Conservation (phyloP, 2,888 invertebrate genomes). For the Stratiomys singularior region DNA sequence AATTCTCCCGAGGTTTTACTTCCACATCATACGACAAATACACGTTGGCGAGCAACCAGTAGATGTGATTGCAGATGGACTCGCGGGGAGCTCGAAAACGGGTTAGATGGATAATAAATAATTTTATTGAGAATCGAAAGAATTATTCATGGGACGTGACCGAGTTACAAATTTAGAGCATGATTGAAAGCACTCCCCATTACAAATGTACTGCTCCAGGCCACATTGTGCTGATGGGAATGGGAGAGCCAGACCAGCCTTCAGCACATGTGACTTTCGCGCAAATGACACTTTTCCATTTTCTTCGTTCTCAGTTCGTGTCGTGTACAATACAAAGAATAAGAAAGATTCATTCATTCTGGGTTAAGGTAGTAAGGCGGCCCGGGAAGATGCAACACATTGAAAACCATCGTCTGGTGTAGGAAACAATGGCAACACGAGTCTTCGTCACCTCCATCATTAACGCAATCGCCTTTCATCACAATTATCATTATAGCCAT, state of each 20-base stretch:
- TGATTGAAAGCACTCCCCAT: slow-evolving; percentile 12
- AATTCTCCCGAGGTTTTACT: neutral
- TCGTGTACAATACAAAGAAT: neutral
- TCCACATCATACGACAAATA: neutral
- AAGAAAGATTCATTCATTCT: slow-evolving; percentile 9
- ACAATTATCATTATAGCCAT: neutral
- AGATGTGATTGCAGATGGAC: neutral
- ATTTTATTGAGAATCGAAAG: slow-evolving; percentile 23
- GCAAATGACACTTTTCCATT: too few species aligned
- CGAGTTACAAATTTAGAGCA: slow-evolving; percentile 35
- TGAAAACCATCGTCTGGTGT: neutral
- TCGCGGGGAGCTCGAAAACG: neutral
- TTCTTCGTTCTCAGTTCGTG: too few species aligned
- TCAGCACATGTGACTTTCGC: too few species aligned
- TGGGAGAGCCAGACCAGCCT: too few species aligned
- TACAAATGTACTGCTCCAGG: neutral
- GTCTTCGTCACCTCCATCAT: neutral
- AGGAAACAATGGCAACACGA: neutral
- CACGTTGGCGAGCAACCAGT: neutral
- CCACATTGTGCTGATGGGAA: too few species aligned
- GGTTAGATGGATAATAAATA: slow-evolving; percentile 15
- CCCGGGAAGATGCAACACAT: neutral
- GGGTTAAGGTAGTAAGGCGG: neutral
- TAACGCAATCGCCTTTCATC: neutral
- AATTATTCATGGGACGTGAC: slow-evolving; percentile 43